Base-by-base conservation (phyloP, 1,140 invertebrate genomes). In the Ladona fulva region DNA sequence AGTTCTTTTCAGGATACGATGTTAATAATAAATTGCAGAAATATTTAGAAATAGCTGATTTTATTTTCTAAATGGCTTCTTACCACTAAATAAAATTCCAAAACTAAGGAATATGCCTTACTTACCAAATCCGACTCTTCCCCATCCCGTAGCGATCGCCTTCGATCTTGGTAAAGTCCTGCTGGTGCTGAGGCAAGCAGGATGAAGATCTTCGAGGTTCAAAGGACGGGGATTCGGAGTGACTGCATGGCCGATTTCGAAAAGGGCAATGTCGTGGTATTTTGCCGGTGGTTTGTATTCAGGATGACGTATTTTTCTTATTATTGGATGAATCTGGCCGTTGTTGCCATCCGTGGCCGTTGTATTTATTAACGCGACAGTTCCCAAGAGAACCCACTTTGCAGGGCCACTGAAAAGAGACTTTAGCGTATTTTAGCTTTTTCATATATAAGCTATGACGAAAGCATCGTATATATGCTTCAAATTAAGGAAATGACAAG, bases 361-460 rank as follows among this genome's bases (percentile, higher is more conserved):
- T 37, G 29, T 37, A 11, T 86, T 59, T 78, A 84, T 77, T n/a
- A 82, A 81, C 0, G 83, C 82, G 16, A 86, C 86, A 11, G 29
- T 37, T 37, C 29, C 29, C 8, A 37, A 8, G 29, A 37, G 29
- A 37, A 37, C 29, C 29, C 29, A 37, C 8, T 29, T 25, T 7
- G 79, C 77, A 19, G 25, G 76, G 8, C 78, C 78, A 19, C 76
- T 80, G 24, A 22, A 37, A 37, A 37, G 29, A 37, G n/a, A n/a
- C n/a, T n/a, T n/a, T n/a, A n/a, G n/a, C n/a, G n/a, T n/a, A n/a
- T n/a, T n/a, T n/a, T n/a, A n/a, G n/a, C n/a, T n/a, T n/a, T n/a
- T n/a, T n/a, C n/a, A n/a, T n/a, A n/a, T n/a, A n/a, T n/a, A n/a
- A n/a, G n/a, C n/a, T n/a, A n/a, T n/a, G n/a, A n/a, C n/a, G n/a